Base-by-base conservation (phyloP, 1,140 invertebrate genomes). In the Cydia splendana region DNA sequence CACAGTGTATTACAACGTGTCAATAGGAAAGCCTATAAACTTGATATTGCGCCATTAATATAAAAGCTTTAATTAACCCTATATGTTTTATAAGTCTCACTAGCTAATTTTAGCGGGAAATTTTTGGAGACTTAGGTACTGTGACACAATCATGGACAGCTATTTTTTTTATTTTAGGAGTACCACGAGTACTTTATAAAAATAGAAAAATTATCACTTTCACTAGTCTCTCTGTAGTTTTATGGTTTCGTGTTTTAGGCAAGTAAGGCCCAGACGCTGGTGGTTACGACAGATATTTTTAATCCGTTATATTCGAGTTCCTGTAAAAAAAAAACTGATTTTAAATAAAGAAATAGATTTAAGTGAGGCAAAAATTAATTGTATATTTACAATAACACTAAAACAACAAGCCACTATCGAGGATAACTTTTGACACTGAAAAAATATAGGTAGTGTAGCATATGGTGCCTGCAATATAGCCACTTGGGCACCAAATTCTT, bases 281-380 rank as follows among this genome's bases (percentile, higher is more conserved):
- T 85, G 62, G 89, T 89, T 65, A 93, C 88, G 65, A 93, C 83
- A 74, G 82, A 86, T 81, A 91, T 91, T 77, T 91, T 77, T 80
- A 90, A 77, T 79, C 91, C 91, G 53, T 93, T 90, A 91, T 88
- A 90, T 90, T 91, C 89, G 82, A 93, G 87, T 86, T 88, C 88
- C 91, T 93, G 89, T 83, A 81, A 76, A 83, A 85, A 85, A 79
- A 82, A 81, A 76, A 82, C 74, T 24, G 73, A 65, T 34, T 78
- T 77, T 79, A 77, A 82, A 82, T 78, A 69, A 77, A 74, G 12
- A 73, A 34, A 48, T 42, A 38, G 30, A 7, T n/a, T 28, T 30
- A 34, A 20, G 20, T 69, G 3, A 30, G 53, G 53, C 30, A 20
- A 67, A 30, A 65, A 30, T n/a, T 6, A 53, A 53, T 53, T 6